phyloP scores from a whole-genome alignment of 1,140 invertebrate genomes.

The Trissolcus basalis region DNA sequence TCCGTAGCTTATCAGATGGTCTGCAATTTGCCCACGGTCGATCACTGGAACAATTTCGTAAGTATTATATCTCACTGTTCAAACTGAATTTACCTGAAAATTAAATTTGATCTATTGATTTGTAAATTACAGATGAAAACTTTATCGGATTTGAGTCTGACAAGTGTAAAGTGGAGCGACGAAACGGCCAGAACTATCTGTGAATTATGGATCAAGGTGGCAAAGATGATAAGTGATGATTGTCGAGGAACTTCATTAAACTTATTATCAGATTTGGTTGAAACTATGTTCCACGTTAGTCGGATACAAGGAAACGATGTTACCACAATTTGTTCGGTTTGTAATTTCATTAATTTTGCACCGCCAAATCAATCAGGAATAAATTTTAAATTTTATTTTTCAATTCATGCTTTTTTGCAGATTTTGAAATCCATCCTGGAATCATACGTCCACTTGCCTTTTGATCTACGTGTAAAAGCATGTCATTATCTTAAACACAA shows the following conservation, averaged over 20 bases:
- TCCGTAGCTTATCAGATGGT: constrained; percentile 43
- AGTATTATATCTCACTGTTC: constrained; percentile 32
- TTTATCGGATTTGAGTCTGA: constrained; percentile 40
- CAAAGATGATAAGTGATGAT: constrained; percentile 55
- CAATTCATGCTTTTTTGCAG: constrained; percentile 53
- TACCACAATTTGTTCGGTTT: constrained; percentile 45
- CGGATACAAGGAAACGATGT: constrained; percentile 28
- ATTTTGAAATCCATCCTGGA: constrained; percentile 57
- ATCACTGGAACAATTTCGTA: constrained; percentile 65
- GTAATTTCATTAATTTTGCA: constrained; percentile 26
- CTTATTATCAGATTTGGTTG: constrained; percentile 59
- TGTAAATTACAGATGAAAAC: constrained; percentile 50
- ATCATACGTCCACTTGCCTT: constrained; percentile 33
- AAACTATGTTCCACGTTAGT: constrained; percentile 39
- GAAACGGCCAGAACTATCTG: constrained; percentile 41
- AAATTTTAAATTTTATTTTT: not conserved
- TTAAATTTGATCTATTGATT: not conserved
- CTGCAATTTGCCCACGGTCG: constrained; percentile 51
- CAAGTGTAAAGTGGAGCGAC: constrained; percentile 37
- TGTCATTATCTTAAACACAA: constrained; percentile 59
- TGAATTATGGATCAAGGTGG: constrained; percentile 64
- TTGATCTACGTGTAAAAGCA: constrained; percentile 53
- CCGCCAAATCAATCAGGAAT: not conserved
- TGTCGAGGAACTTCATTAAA: constrained; percentile 57
- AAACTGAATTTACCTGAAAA: too few species aligned